A percentile compares a stretch with the other conserved stretches of the same genome.
phyloP scores from a whole-genome alignment of 2,797 vertebrate genomes.

The Chrysocyon brachyurus region DNA sequence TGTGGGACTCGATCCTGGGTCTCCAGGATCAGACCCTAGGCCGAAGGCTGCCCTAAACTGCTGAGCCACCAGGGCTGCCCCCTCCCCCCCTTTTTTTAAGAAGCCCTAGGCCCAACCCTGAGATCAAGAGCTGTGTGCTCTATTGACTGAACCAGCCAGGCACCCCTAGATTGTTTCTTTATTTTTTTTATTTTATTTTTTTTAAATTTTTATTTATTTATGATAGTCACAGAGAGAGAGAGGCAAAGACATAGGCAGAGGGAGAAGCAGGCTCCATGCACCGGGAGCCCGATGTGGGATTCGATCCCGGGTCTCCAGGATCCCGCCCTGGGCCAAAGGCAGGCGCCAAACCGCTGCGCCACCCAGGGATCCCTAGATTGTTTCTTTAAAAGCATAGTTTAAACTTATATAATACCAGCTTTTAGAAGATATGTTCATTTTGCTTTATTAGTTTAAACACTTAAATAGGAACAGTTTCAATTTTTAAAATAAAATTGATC shows the following conservation, averaged over 20 bases:
- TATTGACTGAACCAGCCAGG: not conserved
- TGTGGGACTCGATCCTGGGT: too few species aligned
- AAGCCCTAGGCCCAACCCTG: not conserved
- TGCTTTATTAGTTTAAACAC: constrained; percentile 48
- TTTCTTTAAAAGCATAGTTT: constrained; percentile 25
- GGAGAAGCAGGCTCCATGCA: too few species aligned
- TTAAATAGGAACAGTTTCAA: not conserved
- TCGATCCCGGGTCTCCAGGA: too few species aligned
- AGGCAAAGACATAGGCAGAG: too few species aligned
- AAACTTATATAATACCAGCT: constrained; percentile 11
- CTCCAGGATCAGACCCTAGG: too few species aligned
- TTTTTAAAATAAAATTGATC: constrained; percentile 58
- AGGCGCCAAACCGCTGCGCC: too few species aligned
- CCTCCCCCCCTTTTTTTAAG: not conserved
- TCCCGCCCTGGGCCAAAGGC: too few species aligned
- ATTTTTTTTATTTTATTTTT: not conserved
- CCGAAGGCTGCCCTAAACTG: too few species aligned
- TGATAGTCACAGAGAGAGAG: too few species aligned
- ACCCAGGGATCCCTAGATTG: not conserved
- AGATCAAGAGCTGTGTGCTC: not conserved
- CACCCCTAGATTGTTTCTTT: not conserved
- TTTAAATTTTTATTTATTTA: too few species aligned
- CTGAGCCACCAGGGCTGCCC: too few species aligned
- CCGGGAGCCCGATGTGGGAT: too few species aligned
- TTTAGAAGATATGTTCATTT: constrained; percentile 48